phyloP scores from a whole-genome alignment of 2,113 vertebrate species.

The Phycodurus eques region DNA sequence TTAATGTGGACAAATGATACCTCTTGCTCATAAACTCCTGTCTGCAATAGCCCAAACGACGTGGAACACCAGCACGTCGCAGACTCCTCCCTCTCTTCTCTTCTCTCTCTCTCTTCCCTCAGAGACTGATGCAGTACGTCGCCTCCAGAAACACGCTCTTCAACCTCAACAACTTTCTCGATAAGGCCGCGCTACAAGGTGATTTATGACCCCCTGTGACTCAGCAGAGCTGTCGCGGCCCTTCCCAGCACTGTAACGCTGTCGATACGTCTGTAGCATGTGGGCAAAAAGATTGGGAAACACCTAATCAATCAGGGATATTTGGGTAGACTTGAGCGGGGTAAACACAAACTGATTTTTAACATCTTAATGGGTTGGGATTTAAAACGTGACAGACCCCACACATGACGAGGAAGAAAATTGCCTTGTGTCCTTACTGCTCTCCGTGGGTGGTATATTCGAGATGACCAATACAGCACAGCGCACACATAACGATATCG shows the following conservation, averaged over 20 bases:
- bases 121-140: constrained; percentile 93
- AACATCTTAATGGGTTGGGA: too few relatives aligned
- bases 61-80: constrained; percentile 52
- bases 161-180: constrained; percentile 92
- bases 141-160: constrained; percentile 89
- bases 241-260: constrained; percentile 26
- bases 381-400: too few relatives aligned
- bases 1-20: constrained; percentile 1
- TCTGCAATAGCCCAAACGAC: not conserved
- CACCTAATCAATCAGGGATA: not conserved
- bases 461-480: not conserved
- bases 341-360: not conserved
- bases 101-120: constrained; percentile 27
- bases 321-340: not conserved
- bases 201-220: constrained; percentile 48
- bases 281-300: not conserved
- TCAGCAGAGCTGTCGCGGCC: constrained; percentile 49
- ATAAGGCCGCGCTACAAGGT: constrained; percentile 91
- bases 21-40: not conserved
- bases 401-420: too few relatives aligned
- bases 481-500: not conserved
- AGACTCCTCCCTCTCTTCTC: constrained; percentile 42
- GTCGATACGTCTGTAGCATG: constrained; percentile 29
- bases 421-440: too few relatives aligned
- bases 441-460: too few relatives aligned